These are phyloP conservation scores for Pleuronectes platessa DNA, from an alignment of 2,113 vertebrate genomes.

Conservation along the genomic window DNA sequence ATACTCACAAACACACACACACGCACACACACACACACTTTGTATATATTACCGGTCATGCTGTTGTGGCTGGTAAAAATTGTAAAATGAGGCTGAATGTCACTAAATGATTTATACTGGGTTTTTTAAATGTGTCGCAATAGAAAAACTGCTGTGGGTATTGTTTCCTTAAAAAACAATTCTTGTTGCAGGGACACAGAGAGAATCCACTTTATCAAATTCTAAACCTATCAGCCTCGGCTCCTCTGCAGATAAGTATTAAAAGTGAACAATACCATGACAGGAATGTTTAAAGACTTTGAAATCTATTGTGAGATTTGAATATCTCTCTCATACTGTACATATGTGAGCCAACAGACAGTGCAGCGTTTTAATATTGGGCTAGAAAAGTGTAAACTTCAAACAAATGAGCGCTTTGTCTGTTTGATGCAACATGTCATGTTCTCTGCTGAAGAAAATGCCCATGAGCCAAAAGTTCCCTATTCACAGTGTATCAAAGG, in stretches of 20 bases:
- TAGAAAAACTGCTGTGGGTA: not conserved
- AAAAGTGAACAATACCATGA: too few species aligned
- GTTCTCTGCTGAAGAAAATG: slow-evolving; percentile 38
- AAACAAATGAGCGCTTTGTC: slow-evolving; percentile 14
- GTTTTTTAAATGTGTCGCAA: not conserved
- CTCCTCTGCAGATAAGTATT: not conserved
- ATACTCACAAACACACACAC: too few species aligned
- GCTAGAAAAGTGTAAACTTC: not conserved
- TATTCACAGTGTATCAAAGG: slow-evolving; percentile 52
- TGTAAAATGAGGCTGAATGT: not conserved
- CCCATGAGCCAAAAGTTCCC: slow-evolving; percentile 49
- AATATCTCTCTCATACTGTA: not conserved
- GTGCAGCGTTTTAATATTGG: not conserved
- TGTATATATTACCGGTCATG: not conserved
- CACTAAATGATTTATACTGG: not conserved
- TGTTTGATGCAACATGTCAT: slow-evolving; percentile 15
- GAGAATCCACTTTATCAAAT: not conserved
- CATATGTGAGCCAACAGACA: not conserved
- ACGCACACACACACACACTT: not conserved
- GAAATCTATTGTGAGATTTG: not conserved
- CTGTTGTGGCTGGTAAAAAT: not conserved
- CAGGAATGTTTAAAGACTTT: too few species aligned
- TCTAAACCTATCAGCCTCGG: not conserved
- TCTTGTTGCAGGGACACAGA: not conserved
- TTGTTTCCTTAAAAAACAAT: not conserved